A percentile compares a stretch with the other conserved stretches of the same genome.
phyloP scores from a whole-genome alignment of 2,797 vertebrate genomes.

The Pseudochirops corinnae region DNA sequence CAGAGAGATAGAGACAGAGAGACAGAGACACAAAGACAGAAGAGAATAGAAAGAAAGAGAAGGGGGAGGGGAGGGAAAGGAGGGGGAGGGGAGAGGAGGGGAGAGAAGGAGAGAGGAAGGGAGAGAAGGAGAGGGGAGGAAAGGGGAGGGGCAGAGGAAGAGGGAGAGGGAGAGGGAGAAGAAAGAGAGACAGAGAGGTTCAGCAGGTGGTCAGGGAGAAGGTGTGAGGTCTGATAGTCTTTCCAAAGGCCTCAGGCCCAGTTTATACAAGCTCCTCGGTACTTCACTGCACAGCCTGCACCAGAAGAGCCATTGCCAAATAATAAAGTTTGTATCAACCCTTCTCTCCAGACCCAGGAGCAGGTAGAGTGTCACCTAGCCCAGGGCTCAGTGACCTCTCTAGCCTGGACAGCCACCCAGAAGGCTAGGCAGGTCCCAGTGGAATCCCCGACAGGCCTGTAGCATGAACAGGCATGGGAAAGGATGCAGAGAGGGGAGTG shows the following conservation, averaged over 20 bases:
- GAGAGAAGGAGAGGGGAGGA: too few relatives aligned
- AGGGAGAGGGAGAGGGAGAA: too few relatives aligned
- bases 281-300: background rate
- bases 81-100: too few relatives aligned
- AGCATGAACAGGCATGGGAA: background rate
- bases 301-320: slow-evolving; percentile 15
- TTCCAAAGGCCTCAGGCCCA: slow-evolving; percentile 3
- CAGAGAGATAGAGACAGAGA: too few relatives aligned
- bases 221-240: background rate
- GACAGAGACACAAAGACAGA: background rate
- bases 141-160: too few relatives aligned
- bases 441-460: background rate
- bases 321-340: background rate
- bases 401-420: background rate
- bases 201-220: slow-evolving; percentile 30
- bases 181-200: background rate
- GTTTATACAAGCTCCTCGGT: background rate
- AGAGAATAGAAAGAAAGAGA: too few relatives aligned
- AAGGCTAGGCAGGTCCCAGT: background rate
- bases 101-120: fast-evolving
- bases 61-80: too few relatives aligned
- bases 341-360: background rate
- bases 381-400: background rate
- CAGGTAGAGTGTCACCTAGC: background rate
- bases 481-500: background rate